A percentile compares a stretch with the other conserved stretches of the same genome.
Evolutionary conservation across 2,797 vertebrate genomes (phyloP).

Genomic region (Orientallactaga sibirica): DNA sequence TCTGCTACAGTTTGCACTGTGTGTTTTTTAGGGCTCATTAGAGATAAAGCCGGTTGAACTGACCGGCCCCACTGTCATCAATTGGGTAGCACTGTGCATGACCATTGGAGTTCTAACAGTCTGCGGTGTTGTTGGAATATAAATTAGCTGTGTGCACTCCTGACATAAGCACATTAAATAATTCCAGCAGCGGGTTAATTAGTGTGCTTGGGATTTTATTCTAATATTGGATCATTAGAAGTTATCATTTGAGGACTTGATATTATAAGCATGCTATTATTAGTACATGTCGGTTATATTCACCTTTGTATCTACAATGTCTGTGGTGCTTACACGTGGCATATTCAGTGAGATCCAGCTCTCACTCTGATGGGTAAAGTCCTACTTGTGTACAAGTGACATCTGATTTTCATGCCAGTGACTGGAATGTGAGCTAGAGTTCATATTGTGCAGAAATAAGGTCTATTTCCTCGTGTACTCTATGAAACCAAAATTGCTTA

Average conservation of each 20-base stretch:
- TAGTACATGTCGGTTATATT: conserved; percentile 28
- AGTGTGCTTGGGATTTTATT: conserved; percentile 69
- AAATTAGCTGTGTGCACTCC: conserved; percentile 60
- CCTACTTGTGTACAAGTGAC: not conserved
- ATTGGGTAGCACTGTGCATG: not conserved
- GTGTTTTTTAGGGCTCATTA: conserved; percentile 56
- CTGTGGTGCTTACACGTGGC: not conserved
- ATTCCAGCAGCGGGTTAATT: conserved; percentile 42
- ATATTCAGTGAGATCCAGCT: not conserved
- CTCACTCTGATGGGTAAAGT: not conserved
- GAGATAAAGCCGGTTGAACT: conserved; percentile 65
- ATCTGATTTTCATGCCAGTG: not conserved
- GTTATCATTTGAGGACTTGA: conserved; percentile 44
- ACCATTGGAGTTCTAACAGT: conserved; percentile 60
- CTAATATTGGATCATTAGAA: conserved; percentile 64
- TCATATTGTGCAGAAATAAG: not conserved
- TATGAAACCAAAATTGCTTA: not conserved
- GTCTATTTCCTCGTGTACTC: not conserved
- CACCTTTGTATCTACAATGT: conserved; percentile 35
- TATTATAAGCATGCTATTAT: conserved; percentile 46
- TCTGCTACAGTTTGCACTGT: conserved; percentile 54
- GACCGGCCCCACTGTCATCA: conserved; percentile 62
- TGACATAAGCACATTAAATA: conserved; percentile 67
- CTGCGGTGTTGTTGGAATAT: conserved; percentile 26
- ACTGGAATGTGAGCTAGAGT: not conserved